Conservation (phyloP, 2,888 invertebrate species). For the Hirtodrosophila alboralis region DNA sequence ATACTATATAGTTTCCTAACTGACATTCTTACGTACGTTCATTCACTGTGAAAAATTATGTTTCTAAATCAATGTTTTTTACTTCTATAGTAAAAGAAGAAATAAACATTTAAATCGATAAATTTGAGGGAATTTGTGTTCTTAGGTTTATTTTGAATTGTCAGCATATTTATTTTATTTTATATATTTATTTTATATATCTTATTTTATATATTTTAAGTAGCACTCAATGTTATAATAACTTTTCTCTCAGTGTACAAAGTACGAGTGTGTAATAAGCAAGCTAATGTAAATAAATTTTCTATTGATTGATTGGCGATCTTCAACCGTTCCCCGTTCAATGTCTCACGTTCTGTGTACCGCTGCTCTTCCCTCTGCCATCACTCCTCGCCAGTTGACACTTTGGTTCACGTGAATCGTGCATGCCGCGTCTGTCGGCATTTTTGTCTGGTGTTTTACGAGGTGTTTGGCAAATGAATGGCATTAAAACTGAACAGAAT, state of each 20-base stretch:
- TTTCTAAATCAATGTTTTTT: too few species aligned
- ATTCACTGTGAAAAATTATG: too few species aligned
- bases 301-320: conserved; percentile 33
- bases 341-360: conserved; percentile 13
- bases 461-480: conserved; percentile 7
- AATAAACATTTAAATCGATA: too few species aligned
- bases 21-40: too few species aligned
- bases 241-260: conserved; percentile 17
- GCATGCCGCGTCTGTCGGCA: conserved; percentile 48
- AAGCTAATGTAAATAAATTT: conserved; percentile 27
- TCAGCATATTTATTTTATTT: too few species aligned
- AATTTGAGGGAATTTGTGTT: too few species aligned
- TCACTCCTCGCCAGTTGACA: conserved; percentile 1
- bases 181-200: too few species aligned
- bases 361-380: conserved; percentile 9
- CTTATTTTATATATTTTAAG: too few species aligned
- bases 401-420: conserved; percentile 65
- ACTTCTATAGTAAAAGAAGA: too few species aligned
- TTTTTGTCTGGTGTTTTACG: conserved; percentile 44
- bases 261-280: conserved; percentile 34
- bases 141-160: too few species aligned
- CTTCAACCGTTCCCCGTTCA: conserved; percentile 14
- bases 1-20: too few species aligned
- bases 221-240: too few species aligned
- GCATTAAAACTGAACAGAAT: background rate